These are phyloP conservation scores for Pterostichus niger DNA, from an alignment of 2,888 invertebrate genomes.

Conservation along the genomic window DNA sequence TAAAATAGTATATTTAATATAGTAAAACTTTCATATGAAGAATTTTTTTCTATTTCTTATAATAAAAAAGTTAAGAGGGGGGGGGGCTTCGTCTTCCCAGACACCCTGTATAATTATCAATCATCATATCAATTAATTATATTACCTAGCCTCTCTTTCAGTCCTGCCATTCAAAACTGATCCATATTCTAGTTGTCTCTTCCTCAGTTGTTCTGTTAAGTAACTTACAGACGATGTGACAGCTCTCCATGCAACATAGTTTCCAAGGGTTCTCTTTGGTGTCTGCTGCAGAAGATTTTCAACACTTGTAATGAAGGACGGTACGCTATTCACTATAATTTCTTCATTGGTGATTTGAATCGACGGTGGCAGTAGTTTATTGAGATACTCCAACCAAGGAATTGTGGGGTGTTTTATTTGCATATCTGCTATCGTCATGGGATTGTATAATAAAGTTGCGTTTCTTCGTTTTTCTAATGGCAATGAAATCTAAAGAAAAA, in stretches of 20 bases:
- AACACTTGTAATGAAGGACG: conserved; percentile 87
- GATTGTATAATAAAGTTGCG: conserved; percentile 94
- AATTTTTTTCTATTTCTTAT: too few species aligned
- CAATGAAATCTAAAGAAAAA: conserved; percentile 85
- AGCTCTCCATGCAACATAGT: conserved; percentile 96
- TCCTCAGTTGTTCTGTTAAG: conserved; percentile 87
- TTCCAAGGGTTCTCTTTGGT: conserved; percentile 86
- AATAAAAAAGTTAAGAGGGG: too few species aligned
- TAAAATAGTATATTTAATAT: too few species aligned
- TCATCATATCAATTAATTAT: too few species aligned
- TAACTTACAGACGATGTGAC: conserved; percentile 90
- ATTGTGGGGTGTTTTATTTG: conserved; percentile 87
- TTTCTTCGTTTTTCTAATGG: conserved; percentile 95
- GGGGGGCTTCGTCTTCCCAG: too few species aligned
- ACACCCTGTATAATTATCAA: too few species aligned
- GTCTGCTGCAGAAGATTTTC: conserved; percentile 81
- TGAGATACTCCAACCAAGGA: conserved; percentile 92
- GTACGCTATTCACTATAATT: conserved; percentile 90
- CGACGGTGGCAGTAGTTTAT: conserved; percentile 85
- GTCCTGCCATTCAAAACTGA: conserved; percentile 91
- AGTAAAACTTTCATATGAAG: too few species aligned
- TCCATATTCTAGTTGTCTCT: conserved; percentile 89
- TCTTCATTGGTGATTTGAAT: conserved; percentile 84
- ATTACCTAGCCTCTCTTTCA: conserved; percentile 84
- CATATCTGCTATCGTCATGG: conserved; percentile 90